Percentiles rank a stretch among this genome's conserved stretches.
Evolutionary conservation across 2,797 vertebrate genomes (phyloP).

Genomic region (Morus bassanus): DNA sequence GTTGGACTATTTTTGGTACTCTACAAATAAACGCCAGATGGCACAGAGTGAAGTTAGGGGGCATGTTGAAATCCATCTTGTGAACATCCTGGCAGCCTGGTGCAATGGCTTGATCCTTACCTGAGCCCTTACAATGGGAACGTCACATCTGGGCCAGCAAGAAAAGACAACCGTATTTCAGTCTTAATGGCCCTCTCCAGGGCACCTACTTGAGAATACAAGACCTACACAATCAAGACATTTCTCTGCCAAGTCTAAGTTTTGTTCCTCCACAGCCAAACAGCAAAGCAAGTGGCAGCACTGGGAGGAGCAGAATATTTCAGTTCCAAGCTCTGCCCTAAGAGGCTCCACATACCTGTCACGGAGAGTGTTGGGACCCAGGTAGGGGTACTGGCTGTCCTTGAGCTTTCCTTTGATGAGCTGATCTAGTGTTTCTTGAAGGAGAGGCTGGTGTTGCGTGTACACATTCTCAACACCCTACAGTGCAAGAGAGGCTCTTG

Average conservation of each 20-base stretch:
- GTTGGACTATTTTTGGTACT: conserved; percentile 34
- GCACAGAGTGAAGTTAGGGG: conserved; percentile 21
- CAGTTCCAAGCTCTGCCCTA: background rate
- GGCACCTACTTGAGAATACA: background rate
- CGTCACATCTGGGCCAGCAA: background rate
- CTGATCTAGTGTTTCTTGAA: conserved; percentile 93
- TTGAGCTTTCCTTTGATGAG: conserved; percentile 95
- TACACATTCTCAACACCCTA: conserved; percentile 96
- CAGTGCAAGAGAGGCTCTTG: background rate
- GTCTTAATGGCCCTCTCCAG: background rate
- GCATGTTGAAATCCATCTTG: background rate
- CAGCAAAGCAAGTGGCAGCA: background rate
- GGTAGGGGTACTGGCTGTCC: conserved; percentile 92
- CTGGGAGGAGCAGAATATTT: background rate
- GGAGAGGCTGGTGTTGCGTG: conserved; percentile 91
- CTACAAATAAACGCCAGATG: conserved; percentile 38
- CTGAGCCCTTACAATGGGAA: background rate
- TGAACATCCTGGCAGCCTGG: background rate
- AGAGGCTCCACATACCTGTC: conserved; percentile 81
- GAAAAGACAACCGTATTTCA: background rate
- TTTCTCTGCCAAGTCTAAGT: background rate
- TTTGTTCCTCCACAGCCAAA: background rate
- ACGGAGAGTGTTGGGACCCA: conserved; percentile 90
- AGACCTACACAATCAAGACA: background rate
- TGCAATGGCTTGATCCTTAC: background rate